Evolutionary conservation across 2,113 vertebrate genomes (phyloP).

Genomic region (Bujurquina vittata): DNA sequence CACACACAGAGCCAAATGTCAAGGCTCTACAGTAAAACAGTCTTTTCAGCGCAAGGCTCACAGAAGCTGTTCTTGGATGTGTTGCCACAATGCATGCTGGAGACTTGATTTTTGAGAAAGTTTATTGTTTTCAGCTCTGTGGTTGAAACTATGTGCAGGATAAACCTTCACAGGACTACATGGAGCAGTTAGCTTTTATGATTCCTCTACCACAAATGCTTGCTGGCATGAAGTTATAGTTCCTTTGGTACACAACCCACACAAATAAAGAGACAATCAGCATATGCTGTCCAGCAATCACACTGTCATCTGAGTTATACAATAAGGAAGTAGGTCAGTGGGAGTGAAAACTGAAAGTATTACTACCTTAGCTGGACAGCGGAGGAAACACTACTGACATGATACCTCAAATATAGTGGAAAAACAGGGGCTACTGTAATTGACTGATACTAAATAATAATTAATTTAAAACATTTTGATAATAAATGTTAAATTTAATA

Average conservation of each 20-base stretch:
- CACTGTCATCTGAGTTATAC: neutral
- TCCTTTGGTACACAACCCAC: conserved; percentile 25
- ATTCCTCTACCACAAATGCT: neutral
- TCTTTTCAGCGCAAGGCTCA: conserved; percentile 26
- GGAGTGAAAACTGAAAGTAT: neutral
- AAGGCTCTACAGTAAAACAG: conserved; percentile 22
- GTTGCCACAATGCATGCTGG: conserved; percentile 1
- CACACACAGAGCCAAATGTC: conserved; percentile 33
- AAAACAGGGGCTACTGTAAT: neutral
- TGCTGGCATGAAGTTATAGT: conserved; percentile 6
- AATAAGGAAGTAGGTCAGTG: neutral
- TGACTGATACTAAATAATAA: neutral
- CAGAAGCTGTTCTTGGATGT: neutral
- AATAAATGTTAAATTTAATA: neutral
- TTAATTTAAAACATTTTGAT: neutral
- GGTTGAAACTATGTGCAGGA: conserved; percentile 7
- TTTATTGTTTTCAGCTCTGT: conserved; percentile 26
- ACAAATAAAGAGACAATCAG: neutral
- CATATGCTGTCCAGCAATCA: neutral
- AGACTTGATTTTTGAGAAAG: neutral
- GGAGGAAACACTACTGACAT: neutral
- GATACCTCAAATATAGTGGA: neutral
- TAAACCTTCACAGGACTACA: conserved; percentile 29
- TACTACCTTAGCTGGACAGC: neutral
- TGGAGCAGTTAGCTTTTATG: neutral